These are phyloP conservation scores for Watsonalla cultraria DNA, from an alignment of 2,888 invertebrate species.

Conservation along the genomic window DNA sequence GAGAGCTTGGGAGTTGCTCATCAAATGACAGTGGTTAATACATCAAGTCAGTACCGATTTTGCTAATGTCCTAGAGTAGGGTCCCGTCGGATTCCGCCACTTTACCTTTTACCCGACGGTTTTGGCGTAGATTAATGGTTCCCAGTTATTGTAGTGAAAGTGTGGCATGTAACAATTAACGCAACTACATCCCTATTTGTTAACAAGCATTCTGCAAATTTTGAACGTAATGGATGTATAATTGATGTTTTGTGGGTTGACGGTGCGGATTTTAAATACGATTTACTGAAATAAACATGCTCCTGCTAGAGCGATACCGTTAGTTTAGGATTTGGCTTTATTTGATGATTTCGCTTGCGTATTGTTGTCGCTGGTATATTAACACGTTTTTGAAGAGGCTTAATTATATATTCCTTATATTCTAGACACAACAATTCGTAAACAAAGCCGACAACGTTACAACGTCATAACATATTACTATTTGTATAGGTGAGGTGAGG, in stretches of 20 bases:
- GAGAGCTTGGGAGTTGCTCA: constrained; percentile 16
- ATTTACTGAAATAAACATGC: background rate
- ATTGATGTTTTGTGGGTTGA: background rate
- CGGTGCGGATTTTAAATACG: background rate
- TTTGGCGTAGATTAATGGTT: constrained; percentile 61
- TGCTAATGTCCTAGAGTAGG: constrained; percentile 56
- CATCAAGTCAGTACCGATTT: constrained; percentile 55
- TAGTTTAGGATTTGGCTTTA: too few species aligned
- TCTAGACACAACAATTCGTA: too few species aligned
- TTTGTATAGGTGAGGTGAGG: too few species aligned
- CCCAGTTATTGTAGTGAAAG: constrained; percentile 37
- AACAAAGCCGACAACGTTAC: too few species aligned
- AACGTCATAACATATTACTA: too few species aligned
- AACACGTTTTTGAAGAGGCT: too few species aligned
- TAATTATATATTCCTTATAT: too few species aligned
- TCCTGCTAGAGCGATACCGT: too few species aligned
- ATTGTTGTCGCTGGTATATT: too few species aligned
- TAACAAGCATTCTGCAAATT: background rate
- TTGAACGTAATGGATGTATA: background rate
- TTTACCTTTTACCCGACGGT: constrained; percentile 41
- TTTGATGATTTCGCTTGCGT: too few species aligned
- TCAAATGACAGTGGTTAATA: constrained; percentile 43
- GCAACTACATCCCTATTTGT: constrained; percentile 13
- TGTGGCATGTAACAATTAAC: constrained; percentile 35
- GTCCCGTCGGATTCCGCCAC: constrained; percentile 40